phyloP scores from a whole-genome alignment of 2,888 invertebrate genomes.

The Dasypolia templi region DNA sequence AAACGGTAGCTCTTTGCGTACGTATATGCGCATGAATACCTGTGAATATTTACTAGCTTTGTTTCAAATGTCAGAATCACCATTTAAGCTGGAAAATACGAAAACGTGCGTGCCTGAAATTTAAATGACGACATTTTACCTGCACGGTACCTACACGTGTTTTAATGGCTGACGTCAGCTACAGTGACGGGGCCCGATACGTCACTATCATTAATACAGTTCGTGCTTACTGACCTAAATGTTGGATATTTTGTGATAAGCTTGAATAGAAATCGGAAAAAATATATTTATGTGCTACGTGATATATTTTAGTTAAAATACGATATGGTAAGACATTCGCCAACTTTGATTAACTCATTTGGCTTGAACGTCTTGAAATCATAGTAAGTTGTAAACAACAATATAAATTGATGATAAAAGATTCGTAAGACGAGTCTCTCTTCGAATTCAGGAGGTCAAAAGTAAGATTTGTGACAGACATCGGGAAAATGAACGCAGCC shows the following conservation, averaged over 20 bases:
- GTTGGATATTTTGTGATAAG: constrained; percentile 20
- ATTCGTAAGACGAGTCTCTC: background rate
- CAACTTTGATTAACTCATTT: background rate
- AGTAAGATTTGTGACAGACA: background rate
- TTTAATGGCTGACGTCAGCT: constrained; percentile 42
- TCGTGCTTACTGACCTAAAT: constrained; percentile 36
- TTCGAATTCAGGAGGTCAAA: background rate
- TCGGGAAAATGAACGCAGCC: background rate
- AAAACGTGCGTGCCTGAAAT: constrained; percentile 31
- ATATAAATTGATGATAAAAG: background rate
- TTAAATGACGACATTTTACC: constrained; percentile 33
- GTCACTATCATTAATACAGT: constrained; percentile 44
- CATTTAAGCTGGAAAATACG: constrained; percentile 37
- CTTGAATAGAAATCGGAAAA: constrained; percentile 16
- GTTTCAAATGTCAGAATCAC: constrained; percentile 42
- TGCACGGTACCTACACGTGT: constrained; percentile 10
- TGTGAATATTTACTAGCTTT: constrained; percentile 27
- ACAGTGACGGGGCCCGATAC: constrained; percentile 28
- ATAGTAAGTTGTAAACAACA: background rate
- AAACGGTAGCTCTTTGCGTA: constrained; percentile 3
- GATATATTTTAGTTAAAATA: background rate
- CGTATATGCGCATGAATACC: constrained; percentile 4
- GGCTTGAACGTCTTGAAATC: background rate
- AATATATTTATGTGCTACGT: background rate
- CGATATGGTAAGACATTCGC: background rate